phyloP scores from a whole-genome alignment of 2,797 vertebrate species.

The Schizothorax lantsangensis region DNA sequence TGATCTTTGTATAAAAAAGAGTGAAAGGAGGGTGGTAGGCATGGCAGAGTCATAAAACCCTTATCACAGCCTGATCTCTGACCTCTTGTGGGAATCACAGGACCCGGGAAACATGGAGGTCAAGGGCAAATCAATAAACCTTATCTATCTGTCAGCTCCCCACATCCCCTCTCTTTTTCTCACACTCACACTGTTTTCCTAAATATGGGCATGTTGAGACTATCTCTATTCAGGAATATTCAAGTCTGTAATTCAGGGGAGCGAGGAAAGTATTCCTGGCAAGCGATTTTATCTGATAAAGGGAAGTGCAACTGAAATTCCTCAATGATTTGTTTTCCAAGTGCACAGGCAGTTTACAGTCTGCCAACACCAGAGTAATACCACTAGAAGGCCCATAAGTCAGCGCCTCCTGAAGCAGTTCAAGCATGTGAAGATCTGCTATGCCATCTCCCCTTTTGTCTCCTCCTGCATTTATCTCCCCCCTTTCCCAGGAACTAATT shows the following conservation, averaged over 20 bases:
- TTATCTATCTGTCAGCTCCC: conserved; percentile 51
- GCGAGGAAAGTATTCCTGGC: conserved; percentile 64
- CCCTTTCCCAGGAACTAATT: conserved; percentile 18
- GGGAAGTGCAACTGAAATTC: conserved; percentile 61
- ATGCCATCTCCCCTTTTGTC: conserved; percentile 49
- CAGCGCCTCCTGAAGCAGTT: conserved; percentile 30
- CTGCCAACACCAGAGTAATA: conserved; percentile 49
- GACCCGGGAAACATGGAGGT: conserved; percentile 66
- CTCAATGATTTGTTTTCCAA: conserved; percentile 60
- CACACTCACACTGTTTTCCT: conserved; percentile 63
- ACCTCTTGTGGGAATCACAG: conserved; percentile 46
- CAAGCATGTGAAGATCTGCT: conserved; percentile 53
- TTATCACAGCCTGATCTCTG: conserved; percentile 69
- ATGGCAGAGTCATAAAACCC: conserved; percentile 52
- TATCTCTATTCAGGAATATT: conserved; percentile 61
- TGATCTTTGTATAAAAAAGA: conserved; percentile 6
- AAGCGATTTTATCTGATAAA: conserved; percentile 69
- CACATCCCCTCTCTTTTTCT: conserved; percentile 61
- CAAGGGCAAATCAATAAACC: conserved; percentile 73
- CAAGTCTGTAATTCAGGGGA: conserved; percentile 54
- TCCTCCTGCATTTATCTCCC: conserved; percentile 60
- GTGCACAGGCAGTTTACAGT: conserved; percentile 51
- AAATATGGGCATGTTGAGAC: conserved; percentile 80
- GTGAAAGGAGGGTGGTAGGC: conserved; percentile 15
- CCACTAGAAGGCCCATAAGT: conserved; percentile 49